Base-by-base conservation (phyloP, 1,140 invertebrate species). In the Diprion similis region DNA sequence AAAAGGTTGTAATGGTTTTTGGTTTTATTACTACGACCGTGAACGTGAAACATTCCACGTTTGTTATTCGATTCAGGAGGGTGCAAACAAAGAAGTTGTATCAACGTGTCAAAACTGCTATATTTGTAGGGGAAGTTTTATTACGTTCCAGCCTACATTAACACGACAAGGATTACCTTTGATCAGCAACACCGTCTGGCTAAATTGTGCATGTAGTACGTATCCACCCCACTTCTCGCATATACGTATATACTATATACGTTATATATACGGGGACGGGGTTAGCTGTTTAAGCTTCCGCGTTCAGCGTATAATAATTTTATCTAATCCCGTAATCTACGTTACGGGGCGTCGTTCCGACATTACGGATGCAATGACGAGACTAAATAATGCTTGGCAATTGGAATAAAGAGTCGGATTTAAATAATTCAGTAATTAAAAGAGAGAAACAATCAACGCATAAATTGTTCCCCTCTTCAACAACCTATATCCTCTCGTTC, bases 161-260 rank as follows among this genome's bases (percentile, higher is more conserved):
- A 59, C 51, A 59, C 51, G 51, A 59, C 51, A 13, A 15, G 51
- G 51, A 59, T 59, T 59, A 59, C 51, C 51, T 59, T 59, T 59
- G 51, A 59, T 59, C 51, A 59, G 51, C 11, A 13, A 59, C 51
- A 59, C 51, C 51, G 51, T 59, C 51, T 17, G 51, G 51, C 51
- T 59, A 4, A 59, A 59, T 59, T 59, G 51, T 13, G 51, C 51
- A 59, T 59, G 51, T 59, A 17, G 51, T 59, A 7, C 51, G 9
- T 59, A 59, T 59, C 51, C 51, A 59, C 51, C 51, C 51, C 11
- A n/a, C 24, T 37, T 37, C 24, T 37, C 2, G 51, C 51, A 8
- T 59, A n/a, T 59, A 37, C 24, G 24, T 37, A 37, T 37, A 37
- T 37, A 37, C 24, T 37, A 6, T 37, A 6, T 37, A 37, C 0